Evolutionary conservation across 2,113 vertebrate genomes (phyloP).

Genomic region (Rhinolophus sinicus): DNA sequence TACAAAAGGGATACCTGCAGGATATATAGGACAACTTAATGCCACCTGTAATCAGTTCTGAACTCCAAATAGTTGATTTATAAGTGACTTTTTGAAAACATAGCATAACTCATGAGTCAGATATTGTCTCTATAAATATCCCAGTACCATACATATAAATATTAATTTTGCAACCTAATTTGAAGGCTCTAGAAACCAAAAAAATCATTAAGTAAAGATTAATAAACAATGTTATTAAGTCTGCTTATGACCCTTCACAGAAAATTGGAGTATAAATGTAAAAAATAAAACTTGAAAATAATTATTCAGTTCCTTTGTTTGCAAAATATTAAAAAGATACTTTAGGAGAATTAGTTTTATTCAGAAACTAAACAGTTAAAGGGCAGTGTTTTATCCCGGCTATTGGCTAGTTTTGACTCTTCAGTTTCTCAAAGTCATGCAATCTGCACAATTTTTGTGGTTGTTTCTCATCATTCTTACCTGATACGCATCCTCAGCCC

Average conservation of each 20-base stretch:
- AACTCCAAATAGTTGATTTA: background rate
- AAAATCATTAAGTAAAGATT: background rate
- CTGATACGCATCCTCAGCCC: background rate
- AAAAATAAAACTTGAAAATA: slow-evolving; percentile 24
- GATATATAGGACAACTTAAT: background rate
- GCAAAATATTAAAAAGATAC: background rate
- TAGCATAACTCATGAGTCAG: background rate
- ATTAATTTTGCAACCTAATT: background rate
- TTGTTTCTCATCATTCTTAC: slow-evolving; percentile 62
- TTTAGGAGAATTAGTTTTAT: background rate
- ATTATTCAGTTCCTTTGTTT: background rate
- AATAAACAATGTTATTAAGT: background rate
- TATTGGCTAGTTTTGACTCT: background rate
- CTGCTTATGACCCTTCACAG: background rate
- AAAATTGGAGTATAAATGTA: background rate
- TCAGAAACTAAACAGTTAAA: slow-evolving; percentile 45
- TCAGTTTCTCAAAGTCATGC: slow-evolving; percentile 8
- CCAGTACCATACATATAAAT: background rate
- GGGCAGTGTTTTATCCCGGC: background rate
- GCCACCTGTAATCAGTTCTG: background rate
- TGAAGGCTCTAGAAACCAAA: background rate
- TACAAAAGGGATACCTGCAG: background rate
- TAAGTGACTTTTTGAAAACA: background rate
- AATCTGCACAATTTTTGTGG: background rate
- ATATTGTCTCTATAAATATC: background rate